Percentiles rank a stretch among this genome's conserved stretches.
Evolutionary conservation across 2,113 vertebrate species (phyloP).

Genomic region (Vulpes lagopus): DNA sequence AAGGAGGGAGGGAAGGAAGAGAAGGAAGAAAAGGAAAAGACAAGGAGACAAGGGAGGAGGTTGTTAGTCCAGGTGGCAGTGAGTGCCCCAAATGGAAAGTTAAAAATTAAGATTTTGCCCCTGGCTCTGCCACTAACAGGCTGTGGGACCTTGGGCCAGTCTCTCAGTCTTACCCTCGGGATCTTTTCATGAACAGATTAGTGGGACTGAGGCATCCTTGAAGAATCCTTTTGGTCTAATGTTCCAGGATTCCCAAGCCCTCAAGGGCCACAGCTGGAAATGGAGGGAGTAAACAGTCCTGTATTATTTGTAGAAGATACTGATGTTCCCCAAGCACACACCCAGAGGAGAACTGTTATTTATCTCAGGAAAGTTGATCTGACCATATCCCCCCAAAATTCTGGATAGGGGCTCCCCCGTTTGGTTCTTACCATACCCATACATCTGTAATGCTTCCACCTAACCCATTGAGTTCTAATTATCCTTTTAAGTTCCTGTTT

Average conservation of each 20-base stretch:
- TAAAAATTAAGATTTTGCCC: neutral
- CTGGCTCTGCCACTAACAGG: neutral
- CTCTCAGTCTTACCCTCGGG: neutral
- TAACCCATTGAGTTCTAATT: neutral
- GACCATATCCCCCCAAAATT: neutral
- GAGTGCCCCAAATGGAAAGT: neutral
- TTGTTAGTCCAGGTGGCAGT: neutral
- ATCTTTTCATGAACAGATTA: neutral
- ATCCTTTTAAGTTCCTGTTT: neutral
- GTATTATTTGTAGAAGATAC: neutral
- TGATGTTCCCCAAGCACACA: slow-evolving; percentile 15
- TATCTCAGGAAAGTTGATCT: slow-evolving; percentile 1
- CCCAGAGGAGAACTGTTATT: neutral
- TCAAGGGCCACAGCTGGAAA: neutral
- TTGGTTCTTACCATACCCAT: neutral
- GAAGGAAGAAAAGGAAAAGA: neutral
- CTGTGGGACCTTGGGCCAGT: neutral
- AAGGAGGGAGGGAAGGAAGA: no score
- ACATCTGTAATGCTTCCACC: no score
- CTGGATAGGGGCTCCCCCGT: neutral
- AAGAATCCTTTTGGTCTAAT: neutral
- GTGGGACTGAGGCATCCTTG: neutral
- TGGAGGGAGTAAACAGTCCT: neutral
- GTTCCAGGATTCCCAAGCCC: neutral
- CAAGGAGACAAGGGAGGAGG: neutral